A percentile compares a stretch with the other conserved stretches of the same genome.
phyloP scores from a whole-genome alignment of 1,140 invertebrate species.

The Penaeus vannamei region DNA sequence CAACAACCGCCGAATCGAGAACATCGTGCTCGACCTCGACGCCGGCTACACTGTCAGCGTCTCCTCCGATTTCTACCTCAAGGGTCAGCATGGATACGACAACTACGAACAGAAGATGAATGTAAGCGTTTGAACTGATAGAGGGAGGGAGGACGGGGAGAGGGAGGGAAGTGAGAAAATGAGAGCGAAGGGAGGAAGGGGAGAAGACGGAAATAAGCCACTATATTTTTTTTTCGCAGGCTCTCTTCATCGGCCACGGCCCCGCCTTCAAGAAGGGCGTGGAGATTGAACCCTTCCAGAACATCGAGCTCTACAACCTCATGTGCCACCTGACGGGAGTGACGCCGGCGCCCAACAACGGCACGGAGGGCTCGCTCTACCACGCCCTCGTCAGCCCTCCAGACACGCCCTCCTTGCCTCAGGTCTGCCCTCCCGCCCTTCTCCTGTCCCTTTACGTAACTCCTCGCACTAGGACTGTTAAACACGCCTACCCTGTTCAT shows the following conservation, averaged over 20 bases:
- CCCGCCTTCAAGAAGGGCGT: conserved; percentile 71
- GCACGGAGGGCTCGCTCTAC: conserved; percentile 67
- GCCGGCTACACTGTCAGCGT: conserved; percentile 24
- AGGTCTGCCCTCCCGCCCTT: background rate
- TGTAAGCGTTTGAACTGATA: conserved; percentile 1
- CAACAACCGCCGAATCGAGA: conserved; percentile 29
- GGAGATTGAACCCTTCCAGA: conserved; percentile 69
- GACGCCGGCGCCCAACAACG: conserved; percentile 71
- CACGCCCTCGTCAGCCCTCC: conserved; percentile 57
- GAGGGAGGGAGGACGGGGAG: no score
- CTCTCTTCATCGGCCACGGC: conserved; percentile 74
- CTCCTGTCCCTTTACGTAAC: background rate
- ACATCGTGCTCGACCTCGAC: conserved; percentile 38
- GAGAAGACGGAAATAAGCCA: no score
- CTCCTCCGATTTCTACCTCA: background rate
- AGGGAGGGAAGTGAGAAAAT: no score
- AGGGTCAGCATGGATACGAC: conserved; percentile 45
- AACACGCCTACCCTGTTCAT: background rate
- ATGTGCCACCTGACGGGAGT: conserved; percentile 73
- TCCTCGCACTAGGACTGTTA: background rate
- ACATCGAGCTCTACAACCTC: conserved; percentile 74
- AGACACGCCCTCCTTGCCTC: background rate
- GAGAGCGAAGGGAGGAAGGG: no score
- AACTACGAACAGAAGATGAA: conserved; percentile 32
- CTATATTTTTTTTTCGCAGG: conserved; percentile 53